Evolutionary conservation across 2,797 vertebrate genomes (phyloP).

Genomic region (Lacerta bilineata): DNA sequence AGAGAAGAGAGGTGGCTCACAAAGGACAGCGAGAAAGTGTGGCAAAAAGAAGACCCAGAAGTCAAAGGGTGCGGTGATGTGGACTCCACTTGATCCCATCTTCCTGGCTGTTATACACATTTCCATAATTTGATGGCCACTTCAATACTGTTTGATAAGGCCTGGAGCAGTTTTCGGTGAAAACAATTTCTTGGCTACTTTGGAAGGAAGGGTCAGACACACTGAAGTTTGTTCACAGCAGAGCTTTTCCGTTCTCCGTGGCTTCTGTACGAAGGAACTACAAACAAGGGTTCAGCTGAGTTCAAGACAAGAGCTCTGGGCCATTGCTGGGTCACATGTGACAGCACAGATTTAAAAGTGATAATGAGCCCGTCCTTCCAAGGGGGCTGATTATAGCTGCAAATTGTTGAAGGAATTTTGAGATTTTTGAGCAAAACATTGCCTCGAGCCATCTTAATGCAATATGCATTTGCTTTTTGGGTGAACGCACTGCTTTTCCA

Average conservation of each 20-base stretch:
- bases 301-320: conserved; percentile 12
- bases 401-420: conserved; percentile 31
- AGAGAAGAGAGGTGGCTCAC: too few species aligned
- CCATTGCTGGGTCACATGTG: not conserved
- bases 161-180: not conserved
- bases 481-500: conserved; percentile 3
- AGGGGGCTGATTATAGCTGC: conserved; percentile 29
- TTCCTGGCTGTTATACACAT: too few species aligned
- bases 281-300: conserved; percentile 3
- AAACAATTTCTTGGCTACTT: not conserved
- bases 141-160: not conserved
- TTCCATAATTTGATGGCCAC: not conserved
- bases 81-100: too few species aligned
- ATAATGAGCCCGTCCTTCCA: conserved; percentile 16
- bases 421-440: conserved; percentile 29
- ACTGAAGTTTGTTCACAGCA: not conserved
- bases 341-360: conserved; percentile 13
- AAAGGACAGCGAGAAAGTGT: too few species aligned
- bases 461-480: conserved; percentile 33
- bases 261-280: not conserved
- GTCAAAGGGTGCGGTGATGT: too few species aligned
- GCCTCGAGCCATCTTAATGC: conserved; percentile 28
- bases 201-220: not conserved
- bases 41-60: too few species aligned
- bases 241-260: not conserved